phyloP scores from a whole-genome alignment of 1,140 invertebrate genomes.

The Physella acuta region DNA sequence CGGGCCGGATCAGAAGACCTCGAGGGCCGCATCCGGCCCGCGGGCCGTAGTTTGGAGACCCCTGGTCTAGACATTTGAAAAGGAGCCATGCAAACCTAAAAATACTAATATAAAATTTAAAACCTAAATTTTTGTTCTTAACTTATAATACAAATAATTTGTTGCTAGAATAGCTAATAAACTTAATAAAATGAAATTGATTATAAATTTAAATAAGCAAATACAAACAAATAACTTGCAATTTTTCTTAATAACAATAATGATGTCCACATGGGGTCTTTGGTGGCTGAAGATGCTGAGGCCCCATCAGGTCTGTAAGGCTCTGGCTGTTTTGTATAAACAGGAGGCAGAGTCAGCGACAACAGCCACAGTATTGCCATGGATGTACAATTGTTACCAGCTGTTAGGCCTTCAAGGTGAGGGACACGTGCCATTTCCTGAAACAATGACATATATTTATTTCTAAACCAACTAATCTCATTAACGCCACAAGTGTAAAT shows the following conservation, averaged over 20 bases:
- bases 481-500: too few relatives aligned
- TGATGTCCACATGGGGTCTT: conserved; percentile 19
- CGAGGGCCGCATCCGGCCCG: too few relatives aligned
- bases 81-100: too few relatives aligned
- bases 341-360: conserved; percentile 43
- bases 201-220: not conserved
- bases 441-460: conserved; percentile 1
- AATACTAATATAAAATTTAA: too few relatives aligned
- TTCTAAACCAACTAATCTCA: too few relatives aligned
- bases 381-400: conserved; percentile 41
- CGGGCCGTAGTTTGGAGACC: too few relatives aligned
- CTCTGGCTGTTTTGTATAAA: conserved; percentile 33
- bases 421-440: conserved; percentile 47
- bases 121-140: too few relatives aligned
- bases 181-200: not conserved
- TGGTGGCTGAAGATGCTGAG: conserved; percentile 22
- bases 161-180: too few relatives aligned
- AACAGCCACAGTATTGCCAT: conserved; percentile 50
- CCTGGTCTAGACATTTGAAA: too few relatives aligned
- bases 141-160: too few relatives aligned
- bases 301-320: conserved; percentile 25
- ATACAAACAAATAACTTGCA: conserved; percentile 9
- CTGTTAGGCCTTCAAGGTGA: conserved; percentile 44
- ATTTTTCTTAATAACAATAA: conserved; percentile 20
- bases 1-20: too few relatives aligned